phyloP scores from a whole-genome alignment of 2,113 vertebrate species.

The Oryzias javanicus region DNA sequence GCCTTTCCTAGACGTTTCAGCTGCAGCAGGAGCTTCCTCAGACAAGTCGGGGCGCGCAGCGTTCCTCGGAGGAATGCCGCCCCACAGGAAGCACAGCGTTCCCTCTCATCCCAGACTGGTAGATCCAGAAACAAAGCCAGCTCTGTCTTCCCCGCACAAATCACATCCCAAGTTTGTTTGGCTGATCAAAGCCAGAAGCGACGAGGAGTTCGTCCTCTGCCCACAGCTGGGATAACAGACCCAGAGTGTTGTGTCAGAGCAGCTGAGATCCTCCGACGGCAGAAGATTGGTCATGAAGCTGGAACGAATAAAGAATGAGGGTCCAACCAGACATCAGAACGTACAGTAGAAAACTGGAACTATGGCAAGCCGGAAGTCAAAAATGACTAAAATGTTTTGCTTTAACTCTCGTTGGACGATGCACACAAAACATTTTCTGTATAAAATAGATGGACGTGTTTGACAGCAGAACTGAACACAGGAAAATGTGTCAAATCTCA shows the following conservation, averaged over 20 bases:
- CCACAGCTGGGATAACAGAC: conserved; percentile 42
- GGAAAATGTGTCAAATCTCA: fast-evolving
- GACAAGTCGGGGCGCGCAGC: conserved; percentile 33
- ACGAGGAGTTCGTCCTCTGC: conserved; percentile 2
- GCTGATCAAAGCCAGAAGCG: conserved; percentile 17
- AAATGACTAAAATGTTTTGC: no score
- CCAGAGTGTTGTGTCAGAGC: conserved; percentile 10
- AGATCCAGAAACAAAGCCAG: neutral
- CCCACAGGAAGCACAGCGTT: neutral
- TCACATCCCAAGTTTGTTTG: conserved; percentile 5
- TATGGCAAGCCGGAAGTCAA: no score
- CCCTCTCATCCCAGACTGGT: conserved; percentile 2
- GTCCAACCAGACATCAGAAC: no score
- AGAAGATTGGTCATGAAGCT: no score
- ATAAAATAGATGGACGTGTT: no score
- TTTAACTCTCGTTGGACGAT: no score
- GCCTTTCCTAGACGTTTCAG: neutral
- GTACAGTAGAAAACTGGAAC: no score
- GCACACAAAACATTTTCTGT: no score
- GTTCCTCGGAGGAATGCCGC: neutral
- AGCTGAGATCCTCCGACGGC: neutral
- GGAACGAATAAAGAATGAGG: no score
- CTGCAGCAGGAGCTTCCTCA: neutral
- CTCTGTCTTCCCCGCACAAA: neutral
- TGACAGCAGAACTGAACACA: no score